phyloP scores from a whole-genome alignment of 1,140 invertebrate species.

The Zaprionus kolodkinae region DNA sequence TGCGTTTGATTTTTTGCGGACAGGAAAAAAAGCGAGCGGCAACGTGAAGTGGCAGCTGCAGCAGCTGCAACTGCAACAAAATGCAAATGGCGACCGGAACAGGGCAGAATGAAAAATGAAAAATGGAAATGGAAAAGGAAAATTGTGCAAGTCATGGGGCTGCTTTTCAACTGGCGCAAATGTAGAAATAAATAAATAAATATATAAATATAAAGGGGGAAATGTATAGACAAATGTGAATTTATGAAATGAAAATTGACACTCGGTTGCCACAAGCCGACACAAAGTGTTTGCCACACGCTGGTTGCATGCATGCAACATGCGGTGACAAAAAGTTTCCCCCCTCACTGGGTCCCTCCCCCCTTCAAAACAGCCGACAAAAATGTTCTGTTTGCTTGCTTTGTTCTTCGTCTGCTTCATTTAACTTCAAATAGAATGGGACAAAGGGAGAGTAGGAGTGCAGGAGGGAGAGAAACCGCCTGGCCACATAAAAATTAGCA shows the following conservation, averaged over 20 bases:
- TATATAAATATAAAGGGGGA: not conserved
- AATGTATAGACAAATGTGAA: conserved; percentile 31
- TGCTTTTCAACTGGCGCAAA: conserved; percentile 35
- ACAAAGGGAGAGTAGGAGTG: not conserved
- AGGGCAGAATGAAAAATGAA: not conserved
- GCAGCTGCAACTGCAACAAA: conserved; percentile 45
- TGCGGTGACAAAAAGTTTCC: conserved; percentile 35
- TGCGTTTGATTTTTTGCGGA: conserved; percentile 53
- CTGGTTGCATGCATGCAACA: conserved; percentile 26
- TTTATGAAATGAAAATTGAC: conserved; percentile 45
- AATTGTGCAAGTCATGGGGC: conserved; percentile 22
- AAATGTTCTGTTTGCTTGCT: conserved; percentile 50
- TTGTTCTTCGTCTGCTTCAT: conserved; percentile 57
- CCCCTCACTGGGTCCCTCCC: not conserved
- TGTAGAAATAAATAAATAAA: conserved; percentile 52
- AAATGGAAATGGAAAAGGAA: conserved; percentile 17
- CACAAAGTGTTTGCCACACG: conserved; percentile 1
- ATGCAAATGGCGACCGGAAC: conserved; percentile 47
- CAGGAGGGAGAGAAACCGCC: conserved; percentile 32
- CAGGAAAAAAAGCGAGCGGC: conserved; percentile 22
- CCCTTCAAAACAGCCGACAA: conserved; percentile 1
- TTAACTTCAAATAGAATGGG: conserved; percentile 47
- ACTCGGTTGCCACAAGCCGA: conserved; percentile 9
- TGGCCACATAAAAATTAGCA: conserved; percentile 72
- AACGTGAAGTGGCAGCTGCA: conserved; percentile 24